Evolutionary conservation across 2,888 invertebrate species (phyloP), one percentile per base, ranked within the genome.

Genomic region (Dysmachus trigonus): DNA sequence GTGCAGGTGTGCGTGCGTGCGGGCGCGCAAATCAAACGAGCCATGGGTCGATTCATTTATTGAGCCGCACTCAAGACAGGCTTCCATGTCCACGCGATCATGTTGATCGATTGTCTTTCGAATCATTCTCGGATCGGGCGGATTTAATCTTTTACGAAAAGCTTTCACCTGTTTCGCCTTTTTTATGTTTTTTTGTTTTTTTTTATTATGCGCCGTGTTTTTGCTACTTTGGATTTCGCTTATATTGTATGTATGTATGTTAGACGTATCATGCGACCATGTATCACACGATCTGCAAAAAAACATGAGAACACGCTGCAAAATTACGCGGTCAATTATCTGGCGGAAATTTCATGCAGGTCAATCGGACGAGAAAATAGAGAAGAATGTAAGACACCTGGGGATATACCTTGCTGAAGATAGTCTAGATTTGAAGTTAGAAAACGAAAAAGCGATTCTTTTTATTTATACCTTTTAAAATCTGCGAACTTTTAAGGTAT

Each of bases 81-180:
- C 35, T 35, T 38, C 73, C 62, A 33, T 82, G 72, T 72, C 83
- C 13, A 41, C 41, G 22, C 62, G 38, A 83, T 30, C 72, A n/a
- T 18, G 72, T 27, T 83, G 83, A 83, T 83, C 72, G 83, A 83
- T 83, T 83, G 83, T 72, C 72, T 83, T 31, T 38, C 10, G 41
- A 72, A 72, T 72, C 7, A 41, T 72, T 83, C 41, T 38, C 81
- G 7, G 30, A 53, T 30, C 51, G 30, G 51, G 30, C 53, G 30
- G 81, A 30, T 53, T 51, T 53, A 53, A 30, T 47, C 30, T 38
- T 71, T 83, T 38, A 10, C 82, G 38, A 38, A 72, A 77, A 22
- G 33, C 71, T 83, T 83, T 83, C 83, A 27, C 83, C 35, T 13
- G 71, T 72, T 62, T 27, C 33, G 33, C 10, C 15, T 71, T 18